A percentile compares a stretch with the other conserved stretches of the same genome.
phyloP scores from a whole-genome alignment of 2,113 vertebrate species.

The Riparia riparia region DNA sequence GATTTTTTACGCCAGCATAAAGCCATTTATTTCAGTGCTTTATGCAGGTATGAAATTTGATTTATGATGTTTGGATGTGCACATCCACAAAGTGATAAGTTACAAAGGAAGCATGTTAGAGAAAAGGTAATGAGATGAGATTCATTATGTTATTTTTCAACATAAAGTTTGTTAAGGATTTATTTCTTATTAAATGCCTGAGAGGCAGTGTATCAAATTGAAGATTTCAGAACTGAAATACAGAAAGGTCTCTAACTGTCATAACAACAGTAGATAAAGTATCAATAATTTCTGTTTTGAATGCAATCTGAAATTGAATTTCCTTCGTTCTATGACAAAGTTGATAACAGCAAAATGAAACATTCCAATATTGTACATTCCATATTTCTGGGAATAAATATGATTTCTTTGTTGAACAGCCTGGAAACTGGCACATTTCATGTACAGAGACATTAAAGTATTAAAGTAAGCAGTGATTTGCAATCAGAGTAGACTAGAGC shows the following conservation, averaged over 20 bases:
- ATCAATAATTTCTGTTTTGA: conserved; percentile 44
- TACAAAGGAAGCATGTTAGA: background rate
- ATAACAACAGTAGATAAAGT: conserved; percentile 32
- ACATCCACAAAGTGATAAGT: background rate
- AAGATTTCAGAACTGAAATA: conserved; percentile 32
- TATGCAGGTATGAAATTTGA: background rate
- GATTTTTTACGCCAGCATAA: background rate
- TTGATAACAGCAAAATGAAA: conserved; percentile 58
- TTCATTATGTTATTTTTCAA: background rate
- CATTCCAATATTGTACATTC: background rate
- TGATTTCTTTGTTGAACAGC: background rate
- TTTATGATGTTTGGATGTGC: background rate
- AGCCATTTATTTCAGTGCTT: background rate
- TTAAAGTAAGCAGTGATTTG: background rate
- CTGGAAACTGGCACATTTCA: background rate
- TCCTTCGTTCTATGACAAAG: conserved; percentile 42
- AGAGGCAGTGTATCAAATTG: conserved; percentile 26
- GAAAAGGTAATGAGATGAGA: background rate
- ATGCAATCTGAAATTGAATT: conserved; percentile 64
- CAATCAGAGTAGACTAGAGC: background rate
- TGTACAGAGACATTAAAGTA: background rate
- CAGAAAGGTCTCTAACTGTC: conserved; percentile 1
- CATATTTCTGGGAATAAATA: conserved; percentile 19
- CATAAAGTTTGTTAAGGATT: background rate
- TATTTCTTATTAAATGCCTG: background rate